Conservation (phyloP, 1,140 invertebrate genomes). For the Triops longicaudatus region DNA sequence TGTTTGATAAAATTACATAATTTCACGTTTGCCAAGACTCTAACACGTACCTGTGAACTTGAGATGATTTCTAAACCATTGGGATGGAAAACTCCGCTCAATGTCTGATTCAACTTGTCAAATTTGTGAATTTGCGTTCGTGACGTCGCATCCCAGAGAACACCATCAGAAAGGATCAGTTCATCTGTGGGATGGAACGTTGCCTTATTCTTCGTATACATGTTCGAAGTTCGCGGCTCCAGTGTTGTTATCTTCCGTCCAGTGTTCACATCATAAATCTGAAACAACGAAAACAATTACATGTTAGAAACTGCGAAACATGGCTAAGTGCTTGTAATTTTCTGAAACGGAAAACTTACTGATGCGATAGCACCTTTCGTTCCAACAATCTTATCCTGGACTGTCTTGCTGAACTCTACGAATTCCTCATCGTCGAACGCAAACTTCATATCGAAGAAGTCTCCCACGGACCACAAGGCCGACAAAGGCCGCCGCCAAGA, state of each 20-base stretch:
- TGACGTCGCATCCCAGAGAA: constrained; percentile 86
- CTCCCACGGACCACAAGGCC: constrained; percentile 68
- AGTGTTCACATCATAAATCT: constrained; percentile 87
- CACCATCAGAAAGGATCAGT: constrained; percentile 87
- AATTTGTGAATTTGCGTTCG: constrained; percentile 90
- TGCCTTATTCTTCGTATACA: constrained; percentile 87
- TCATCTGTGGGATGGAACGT: constrained; percentile 91
- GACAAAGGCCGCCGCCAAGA: constrained; percentile 73
- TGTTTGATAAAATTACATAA: constrained; percentile 52
- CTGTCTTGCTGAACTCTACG: constrained; percentile 81
- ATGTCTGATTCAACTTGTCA: constrained; percentile 89
- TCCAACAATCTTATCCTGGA: constrained; percentile 74
- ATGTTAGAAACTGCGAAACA: constrained; percentile 23
- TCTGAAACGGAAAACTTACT: constrained; percentile 41
- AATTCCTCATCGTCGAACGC: constrained; percentile 74
- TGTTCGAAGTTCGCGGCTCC: constrained; percentile 71
- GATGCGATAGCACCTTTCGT: constrained; percentile 65
- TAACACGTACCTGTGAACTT: constrained; percentile 9
- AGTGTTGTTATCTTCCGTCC: constrained; percentile 63
- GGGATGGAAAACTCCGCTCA: constrained; percentile 95
- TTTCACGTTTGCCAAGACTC: constrained; percentile 36
- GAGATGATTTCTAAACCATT: constrained; percentile 75
- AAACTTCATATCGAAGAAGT: constrained; percentile 60
- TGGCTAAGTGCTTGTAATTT: constrained; percentile 17
- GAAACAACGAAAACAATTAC: not conserved